Conservation (phyloP, 2,113 vertebrate genomes). For the Nannospalax galili region DNA sequence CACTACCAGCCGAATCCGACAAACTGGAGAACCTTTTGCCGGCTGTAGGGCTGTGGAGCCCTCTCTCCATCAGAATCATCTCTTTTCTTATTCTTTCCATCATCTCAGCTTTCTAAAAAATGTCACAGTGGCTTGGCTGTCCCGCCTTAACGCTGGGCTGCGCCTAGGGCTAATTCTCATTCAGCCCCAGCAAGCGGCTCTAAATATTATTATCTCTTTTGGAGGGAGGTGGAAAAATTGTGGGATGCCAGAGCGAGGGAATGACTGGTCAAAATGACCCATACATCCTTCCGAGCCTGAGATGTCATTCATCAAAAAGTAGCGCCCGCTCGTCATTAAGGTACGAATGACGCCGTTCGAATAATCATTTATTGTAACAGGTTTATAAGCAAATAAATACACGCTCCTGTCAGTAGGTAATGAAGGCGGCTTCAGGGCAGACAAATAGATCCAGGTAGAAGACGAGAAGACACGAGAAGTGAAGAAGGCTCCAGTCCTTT, state of each 20-base stretch:
- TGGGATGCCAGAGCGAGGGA: conserved; percentile 94
- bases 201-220: conserved; percentile 97
- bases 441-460: conserved; percentile 99
- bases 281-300: conserved; percentile 95
- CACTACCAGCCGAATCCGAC: conserved; percentile 95
- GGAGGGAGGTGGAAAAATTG: conserved; percentile 93
- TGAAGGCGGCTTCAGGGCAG: conserved; percentile 99
- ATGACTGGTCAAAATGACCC: conserved; percentile 98
- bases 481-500: conserved; percentile 93
- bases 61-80: conserved; percentile 99
- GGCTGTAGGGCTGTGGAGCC: conserved; percentile 96
- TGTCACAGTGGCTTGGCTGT: conserved; percentile 92
- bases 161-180: conserved; percentile 95
- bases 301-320: conserved; percentile 99
- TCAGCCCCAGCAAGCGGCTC: conserved; percentile 93
- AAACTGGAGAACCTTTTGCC: conserved; percentile 95
- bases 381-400: conserved; percentile 99
- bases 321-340: conserved; percentile 97
- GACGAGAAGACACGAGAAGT: conserved; percentile 92
- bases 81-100: conserved; percentile 99
- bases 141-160: conserved; percentile 93
- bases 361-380: conserved; percentile 99
- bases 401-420: conserved; percentile 98
- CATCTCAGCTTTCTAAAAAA: conserved; percentile 93
- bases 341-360: conserved; percentile 98